These are phyloP conservation scores for Archivesica marissinica DNA, from an alignment of 1,140 invertebrate species.

Conservation along the genomic window DNA sequence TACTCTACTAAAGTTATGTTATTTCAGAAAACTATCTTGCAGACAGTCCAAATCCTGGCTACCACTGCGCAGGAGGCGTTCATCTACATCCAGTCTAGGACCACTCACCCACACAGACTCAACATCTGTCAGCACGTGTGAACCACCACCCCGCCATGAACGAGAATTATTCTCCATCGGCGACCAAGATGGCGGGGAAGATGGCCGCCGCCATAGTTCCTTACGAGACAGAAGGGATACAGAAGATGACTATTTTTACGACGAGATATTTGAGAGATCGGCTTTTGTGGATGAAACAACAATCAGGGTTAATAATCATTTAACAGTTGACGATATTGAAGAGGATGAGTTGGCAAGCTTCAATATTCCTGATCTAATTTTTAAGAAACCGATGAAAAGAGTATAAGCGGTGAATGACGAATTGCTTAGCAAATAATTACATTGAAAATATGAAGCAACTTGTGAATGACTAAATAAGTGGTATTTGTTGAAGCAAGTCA, in stretches of 20 bases:
- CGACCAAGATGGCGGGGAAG: conserved; percentile 46
- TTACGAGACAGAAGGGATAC: background rate
- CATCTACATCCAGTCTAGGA: conserved; percentile 30
- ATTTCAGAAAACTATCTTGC: background rate
- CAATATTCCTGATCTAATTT: conserved; percentile 42
- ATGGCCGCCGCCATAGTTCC: conserved; percentile 15
- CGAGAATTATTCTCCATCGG: conserved; percentile 46
- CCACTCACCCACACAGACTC: conserved; percentile 25
- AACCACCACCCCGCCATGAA: background rate
- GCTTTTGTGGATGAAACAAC: conserved; percentile 48
- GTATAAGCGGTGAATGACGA: too few relatives aligned
- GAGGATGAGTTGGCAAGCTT: background rate
- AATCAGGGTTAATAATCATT: conserved; percentile 34
- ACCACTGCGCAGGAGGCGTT: background rate
- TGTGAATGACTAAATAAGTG: too few relatives aligned
- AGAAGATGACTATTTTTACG: conserved; percentile 45
- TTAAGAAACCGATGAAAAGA: conserved; percentile 28
- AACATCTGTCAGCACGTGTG: background rate
- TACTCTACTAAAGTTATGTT: background rate
- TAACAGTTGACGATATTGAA: conserved; percentile 17
- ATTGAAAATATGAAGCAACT: too few relatives aligned
- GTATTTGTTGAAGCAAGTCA: too few relatives aligned
- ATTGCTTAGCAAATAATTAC: too few relatives aligned
- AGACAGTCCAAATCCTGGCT: conserved; percentile 7
- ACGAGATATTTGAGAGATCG: conserved; percentile 44